These are phyloP conservation scores for Dyspetes luteomarginatus DNA, from an alignment of 2,888 invertebrate genomes.

Conservation along the genomic window DNA sequence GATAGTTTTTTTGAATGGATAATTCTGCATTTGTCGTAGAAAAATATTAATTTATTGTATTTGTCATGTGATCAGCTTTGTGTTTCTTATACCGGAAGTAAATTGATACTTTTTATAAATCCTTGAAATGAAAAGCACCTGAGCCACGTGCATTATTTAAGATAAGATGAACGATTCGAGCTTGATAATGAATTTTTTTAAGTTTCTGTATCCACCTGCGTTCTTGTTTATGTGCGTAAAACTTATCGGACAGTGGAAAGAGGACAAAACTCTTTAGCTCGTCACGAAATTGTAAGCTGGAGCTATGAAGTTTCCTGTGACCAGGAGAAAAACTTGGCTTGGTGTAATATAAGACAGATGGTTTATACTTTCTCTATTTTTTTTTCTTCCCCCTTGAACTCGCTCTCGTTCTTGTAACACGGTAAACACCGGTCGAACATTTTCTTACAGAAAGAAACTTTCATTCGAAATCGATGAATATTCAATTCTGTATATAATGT, in stretches of 20 bases:
- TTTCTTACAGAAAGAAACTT: slow-evolving; percentile 3
- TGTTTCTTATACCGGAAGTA: background rate
- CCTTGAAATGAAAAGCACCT: background rate
- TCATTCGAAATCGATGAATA: slow-evolving; percentile 69
- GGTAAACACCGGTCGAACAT: slow-evolving; percentile 24
- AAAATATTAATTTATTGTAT: too few relatives aligned
- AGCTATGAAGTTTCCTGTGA: slow-evolving; percentile 43
- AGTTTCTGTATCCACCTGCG: too few relatives aligned
- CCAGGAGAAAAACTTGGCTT: slow-evolving; percentile 35
- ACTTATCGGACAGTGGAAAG: slow-evolving; percentile 15
- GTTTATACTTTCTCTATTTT: background rate
- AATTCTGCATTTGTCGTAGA: too few relatives aligned
- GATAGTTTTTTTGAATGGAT: too few relatives aligned
- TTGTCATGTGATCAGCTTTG: background rate
- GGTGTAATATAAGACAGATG: background rate
- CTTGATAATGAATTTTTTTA: too few relatives aligned
- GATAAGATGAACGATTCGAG: too few relatives aligned
- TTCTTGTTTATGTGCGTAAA: slow-evolving; percentile 19
- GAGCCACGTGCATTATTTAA: too few relatives aligned
- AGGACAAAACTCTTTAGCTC: slow-evolving; percentile 29
- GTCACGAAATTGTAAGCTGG: slow-evolving; percentile 11
- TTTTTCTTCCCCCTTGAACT: background rate
- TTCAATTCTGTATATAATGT: slow-evolving; percentile 62
- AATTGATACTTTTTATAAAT: slow-evolving; percentile 3
- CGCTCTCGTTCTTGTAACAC: slow-evolving; percentile 21